phyloP scores from a whole-genome alignment of 2,113 vertebrate genomes.

The Atlantisia rogersi region DNA sequence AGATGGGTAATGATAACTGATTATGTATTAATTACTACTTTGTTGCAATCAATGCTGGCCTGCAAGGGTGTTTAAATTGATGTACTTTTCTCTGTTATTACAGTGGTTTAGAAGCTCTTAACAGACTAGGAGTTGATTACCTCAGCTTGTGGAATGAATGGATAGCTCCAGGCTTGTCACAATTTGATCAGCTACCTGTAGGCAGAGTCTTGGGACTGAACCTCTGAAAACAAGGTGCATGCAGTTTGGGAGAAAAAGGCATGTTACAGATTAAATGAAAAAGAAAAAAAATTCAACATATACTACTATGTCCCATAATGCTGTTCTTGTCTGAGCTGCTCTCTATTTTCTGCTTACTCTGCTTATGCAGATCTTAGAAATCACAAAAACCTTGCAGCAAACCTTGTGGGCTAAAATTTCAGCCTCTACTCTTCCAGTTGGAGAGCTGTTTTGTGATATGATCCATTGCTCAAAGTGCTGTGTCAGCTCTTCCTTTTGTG shows the following conservation, averaged over 20 bases:
- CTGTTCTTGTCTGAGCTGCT: neutral
- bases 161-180: neutral
- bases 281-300: neutral
- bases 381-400: neutral
- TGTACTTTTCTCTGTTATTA: neutral
- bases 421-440: neutral
- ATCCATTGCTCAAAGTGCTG: neutral
- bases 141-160: neutral
- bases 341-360: neutral
- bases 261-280: neutral
- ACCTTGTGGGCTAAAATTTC: neutral
- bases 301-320: neutral
- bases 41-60: neutral
- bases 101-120: neutral
- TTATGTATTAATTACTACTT: conserved; percentile 13
- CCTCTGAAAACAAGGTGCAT: neutral
- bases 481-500: neutral
- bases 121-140: neutral
- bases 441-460: neutral
- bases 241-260: neutral
- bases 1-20: neutral
- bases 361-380: neutral
- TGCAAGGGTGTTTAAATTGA: neutral
- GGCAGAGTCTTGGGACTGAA: neutral
- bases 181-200: neutral